Conservation (phyloP, 2,797 vertebrate genomes). For the Acanthurus lineatus region DNA sequence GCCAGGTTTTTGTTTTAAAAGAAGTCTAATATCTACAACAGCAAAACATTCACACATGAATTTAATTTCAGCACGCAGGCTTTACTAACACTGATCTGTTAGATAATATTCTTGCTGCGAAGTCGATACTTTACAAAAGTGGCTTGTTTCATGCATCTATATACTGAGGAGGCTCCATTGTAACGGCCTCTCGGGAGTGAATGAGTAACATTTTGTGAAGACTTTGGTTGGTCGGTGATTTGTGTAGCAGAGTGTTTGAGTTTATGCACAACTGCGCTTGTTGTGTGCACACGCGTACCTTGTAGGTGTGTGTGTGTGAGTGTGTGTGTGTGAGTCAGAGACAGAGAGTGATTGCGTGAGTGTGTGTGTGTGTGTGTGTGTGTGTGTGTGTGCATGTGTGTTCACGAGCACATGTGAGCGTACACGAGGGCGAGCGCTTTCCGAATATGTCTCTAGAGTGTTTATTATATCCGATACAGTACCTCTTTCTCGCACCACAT, state of each 20-base stretch:
- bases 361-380: conserved; percentile 19
- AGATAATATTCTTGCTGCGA: conserved; percentile 16
- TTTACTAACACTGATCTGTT: not conserved
- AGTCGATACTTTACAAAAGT: conserved; percentile 29
- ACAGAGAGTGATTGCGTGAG: conserved; percentile 43
- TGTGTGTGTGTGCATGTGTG: conserved; percentile 34
- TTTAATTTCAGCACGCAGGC: conserved; percentile 6
- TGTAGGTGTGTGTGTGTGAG: conserved; percentile 30
- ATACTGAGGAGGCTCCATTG: conserved; percentile 12
- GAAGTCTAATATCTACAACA: conserved; percentile 8
- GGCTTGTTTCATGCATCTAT: conserved; percentile 34
- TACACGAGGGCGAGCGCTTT: conserved; percentile 55
- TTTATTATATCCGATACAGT: conserved; percentile 97
- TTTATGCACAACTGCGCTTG: conserved; percentile 58
- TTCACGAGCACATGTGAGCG: conserved; percentile 33
- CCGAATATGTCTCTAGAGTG: conserved; percentile 85
- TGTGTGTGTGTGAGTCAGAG: conserved; percentile 15
- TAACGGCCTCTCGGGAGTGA: conserved; percentile 41
- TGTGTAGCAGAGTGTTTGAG: conserved; percentile 45
- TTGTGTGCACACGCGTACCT: conserved; percentile 30
- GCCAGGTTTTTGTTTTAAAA: conserved; percentile 9
- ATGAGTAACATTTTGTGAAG: conserved; percentile 28
- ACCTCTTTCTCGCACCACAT: conserved; percentile 95
- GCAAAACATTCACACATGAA: not conserved
- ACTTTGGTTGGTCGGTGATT: conserved; percentile 34